Base-by-base conservation (phyloP, 2,797 vertebrate genomes). In the Chelmon rostratus region DNA sequence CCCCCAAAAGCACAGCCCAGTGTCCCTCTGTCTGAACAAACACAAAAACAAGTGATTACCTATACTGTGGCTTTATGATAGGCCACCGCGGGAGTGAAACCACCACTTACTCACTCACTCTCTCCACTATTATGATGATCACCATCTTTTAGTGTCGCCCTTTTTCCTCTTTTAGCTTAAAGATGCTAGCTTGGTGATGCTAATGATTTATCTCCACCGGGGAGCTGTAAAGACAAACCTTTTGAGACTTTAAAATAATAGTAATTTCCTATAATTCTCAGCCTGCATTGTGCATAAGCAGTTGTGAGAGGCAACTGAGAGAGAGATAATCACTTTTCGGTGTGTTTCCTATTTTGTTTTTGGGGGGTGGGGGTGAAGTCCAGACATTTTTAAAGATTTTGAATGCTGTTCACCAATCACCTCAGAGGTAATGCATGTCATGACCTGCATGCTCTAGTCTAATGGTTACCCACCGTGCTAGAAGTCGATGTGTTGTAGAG, bases 371-470 rank as follows among this genome's bases (percentile, higher is more conserved):
- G 73, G 81, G 59, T 70, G 73, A 84, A 86, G 79, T 72, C 67
- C 72, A 80, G 80, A 86, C 49, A 69, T 85, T 79, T 68, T 79
- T 64, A 79, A 87, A 77, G 68, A 86, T 80, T 87, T 84, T 86
- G 89, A 92, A 93, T 88, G 85, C 83, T 82, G 76, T 92, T 93
- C 88, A 90, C 85, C 78, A 81, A 83, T 94, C 92, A 92, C 89
- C 87, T 93, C 85, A 79, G 86, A 91, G 82, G 83, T 90, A 94
- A 91, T 92, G 93, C 94, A 95, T 94, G 94, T 92, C 90, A 91
- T 89, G 83, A 91, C 85, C 82, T 92, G 93, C 91, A 93, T 93
- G 92, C 93, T 94, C 92, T 94, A 93, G 91, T 94, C 82, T 89
- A 91, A 93, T 86, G 88, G 90, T 92, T 92, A 91, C 90, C 92